Base-by-base conservation (phyloP, 2,888 invertebrate species). In the Magallana nippona region DNA sequence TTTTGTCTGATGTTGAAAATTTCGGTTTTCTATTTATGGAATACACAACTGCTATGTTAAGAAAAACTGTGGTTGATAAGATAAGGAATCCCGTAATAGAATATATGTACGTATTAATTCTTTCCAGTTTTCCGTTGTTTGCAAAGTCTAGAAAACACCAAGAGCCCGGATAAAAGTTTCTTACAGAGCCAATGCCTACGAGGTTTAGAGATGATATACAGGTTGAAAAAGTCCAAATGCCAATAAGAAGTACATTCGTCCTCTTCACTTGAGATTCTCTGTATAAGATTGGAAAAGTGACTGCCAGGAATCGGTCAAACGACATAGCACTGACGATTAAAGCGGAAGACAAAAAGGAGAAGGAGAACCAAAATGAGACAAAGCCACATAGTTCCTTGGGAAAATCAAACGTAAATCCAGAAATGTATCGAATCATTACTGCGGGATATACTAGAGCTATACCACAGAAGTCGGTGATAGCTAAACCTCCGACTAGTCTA, bases 101-200 rank as follows among this genome's bases (percentile, higher is more conserved):
- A 32, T 80, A 80, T 56, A 80, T 60, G 57, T 80, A 80, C 19
- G 80, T 80, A 15, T 22, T 80, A 8, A 80, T 27, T 27, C 58
- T 22, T 11, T 80, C 80, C 10, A 56, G n/a, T 11, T 17, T n/a
- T 10, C 57, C 58, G 1, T 11, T 56, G 22, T 57, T 80, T 10
- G 80, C 57, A 57, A 80, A 80, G 32, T 80, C 57, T 22, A 80
- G 3, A 58, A 80, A 80, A 17, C 80, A 80, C 80, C 80, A 80
- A 5, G 80, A 80, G 19, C 80, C 80, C 2, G 80, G 80, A 27
- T 80, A 80, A 80, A 56, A 80, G 17, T 27, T 55, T 78, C 32
- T 78, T 44, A 44, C 79, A 19, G 56, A 57, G 19, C 79, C 79
- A 19, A 79, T 11, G 2, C 79, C 79, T 17, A 79, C 55, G 8